These are phyloP conservation scores for Drosophila phalerata DNA, from an alignment of 2,888 invertebrate genomes.

Conservation along the genomic window DNA sequence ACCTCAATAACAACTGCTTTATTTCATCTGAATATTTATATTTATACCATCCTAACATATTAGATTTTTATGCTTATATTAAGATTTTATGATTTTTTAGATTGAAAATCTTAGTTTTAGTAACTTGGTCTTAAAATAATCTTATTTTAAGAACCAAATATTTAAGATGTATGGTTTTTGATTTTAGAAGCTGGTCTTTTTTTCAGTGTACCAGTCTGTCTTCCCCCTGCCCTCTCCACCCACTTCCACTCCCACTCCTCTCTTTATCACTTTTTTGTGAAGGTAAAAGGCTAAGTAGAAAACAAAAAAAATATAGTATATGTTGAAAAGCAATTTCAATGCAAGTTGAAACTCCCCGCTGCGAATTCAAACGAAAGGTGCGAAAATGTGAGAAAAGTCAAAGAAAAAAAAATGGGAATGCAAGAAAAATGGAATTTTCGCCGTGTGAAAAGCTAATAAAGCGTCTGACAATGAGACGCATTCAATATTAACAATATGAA, in stretches of 20 bases:
- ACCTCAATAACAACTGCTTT: too few species aligned
- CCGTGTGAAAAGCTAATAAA: slow-evolving; percentile 43
- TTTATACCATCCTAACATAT: too few species aligned
- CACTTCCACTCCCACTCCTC: background rate
- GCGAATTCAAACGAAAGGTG: slow-evolving; percentile 5
- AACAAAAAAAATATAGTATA: background rate
- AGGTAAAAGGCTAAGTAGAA: slow-evolving; percentile 5
- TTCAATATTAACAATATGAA: slow-evolving; percentile 18
- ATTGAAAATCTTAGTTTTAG: too few species aligned
- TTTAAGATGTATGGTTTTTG: too few species aligned
- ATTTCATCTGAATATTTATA: too few species aligned
- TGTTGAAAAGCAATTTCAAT: slow-evolving; percentile 19
- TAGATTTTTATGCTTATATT: too few species aligned
- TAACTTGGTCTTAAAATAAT: too few species aligned
- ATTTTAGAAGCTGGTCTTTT: too few species aligned
- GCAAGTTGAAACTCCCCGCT: background rate
- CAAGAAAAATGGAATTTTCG: slow-evolving; percentile 20
- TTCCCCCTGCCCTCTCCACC: background rate
- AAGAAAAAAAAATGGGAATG: background rate
- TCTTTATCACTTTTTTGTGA: background rate
- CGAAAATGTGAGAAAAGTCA: background rate
- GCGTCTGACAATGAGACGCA: slow-evolving; percentile 20
- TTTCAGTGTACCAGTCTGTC: too few species aligned
- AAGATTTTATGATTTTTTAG: too few species aligned
- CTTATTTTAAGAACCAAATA: too few species aligned